Evolutionary conservation across 1,140 invertebrate species (phyloP).

Genomic region (Orchesella cincta): DNA sequence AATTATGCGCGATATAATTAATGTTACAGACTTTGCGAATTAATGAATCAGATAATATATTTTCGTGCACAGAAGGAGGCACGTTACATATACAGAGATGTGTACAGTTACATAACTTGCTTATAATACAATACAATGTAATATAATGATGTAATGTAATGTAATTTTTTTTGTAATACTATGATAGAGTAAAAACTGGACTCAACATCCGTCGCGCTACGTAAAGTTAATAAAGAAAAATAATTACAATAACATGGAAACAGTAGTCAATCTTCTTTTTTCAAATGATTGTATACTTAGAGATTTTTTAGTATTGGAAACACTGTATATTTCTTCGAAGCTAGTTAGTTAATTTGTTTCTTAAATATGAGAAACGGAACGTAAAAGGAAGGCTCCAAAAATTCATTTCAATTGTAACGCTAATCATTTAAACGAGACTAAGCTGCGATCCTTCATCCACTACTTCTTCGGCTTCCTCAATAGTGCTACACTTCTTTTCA

Average conservation of each 20-base stretch:
- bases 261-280: neutral
- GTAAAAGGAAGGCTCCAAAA: conserved; percentile 11
- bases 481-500: conserved; percentile 46
- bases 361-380: neutral
- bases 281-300: neutral
- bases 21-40: neutral
- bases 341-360: conserved; percentile 9
- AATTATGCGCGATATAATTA: neutral
- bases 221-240: neutral
- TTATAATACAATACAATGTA: neutral
- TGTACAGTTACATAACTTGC: neutral
- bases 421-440: neutral
- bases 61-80: neutral
- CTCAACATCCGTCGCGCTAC: neutral
- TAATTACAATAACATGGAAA: neutral
- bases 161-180: neutral
- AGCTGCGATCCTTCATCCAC: conserved; percentile 39
- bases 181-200: neutral
- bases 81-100: neutral
- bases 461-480: conserved; percentile 43
- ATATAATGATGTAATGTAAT: neutral
- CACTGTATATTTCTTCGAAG: too few relatives aligned
- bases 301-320: neutral
- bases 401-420: conserved; percentile 1
- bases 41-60: neutral